Evolutionary conservation across 1,140 invertebrate genomes (phyloP).

Genomic region (Varroa destructor): DNA sequence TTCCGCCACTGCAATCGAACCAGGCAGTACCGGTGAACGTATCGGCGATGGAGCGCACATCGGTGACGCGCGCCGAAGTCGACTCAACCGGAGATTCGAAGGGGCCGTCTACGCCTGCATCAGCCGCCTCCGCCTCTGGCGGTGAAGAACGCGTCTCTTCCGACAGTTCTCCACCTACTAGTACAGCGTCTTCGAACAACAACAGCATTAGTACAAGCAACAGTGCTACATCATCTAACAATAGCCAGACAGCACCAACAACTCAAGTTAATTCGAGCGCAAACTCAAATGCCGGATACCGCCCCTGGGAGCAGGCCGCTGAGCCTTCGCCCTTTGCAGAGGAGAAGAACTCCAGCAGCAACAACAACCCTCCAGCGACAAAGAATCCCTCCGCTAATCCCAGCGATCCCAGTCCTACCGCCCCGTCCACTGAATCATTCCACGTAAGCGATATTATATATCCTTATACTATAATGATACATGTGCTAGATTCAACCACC

Average conservation of each 20-base stretch:
- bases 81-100: constrained; percentile 26
- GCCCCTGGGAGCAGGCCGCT: constrained; percentile 28
- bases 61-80: constrained; percentile 16
- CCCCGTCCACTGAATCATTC: constrained; percentile 15
- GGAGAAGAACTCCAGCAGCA: constrained; percentile 20
- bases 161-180: constrained; percentile 9
- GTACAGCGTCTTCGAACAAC: too few relatives aligned
- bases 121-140: constrained; percentile 2
- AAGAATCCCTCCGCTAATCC: background rate
- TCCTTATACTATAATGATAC: too few relatives aligned
- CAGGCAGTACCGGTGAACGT: constrained; percentile 23
- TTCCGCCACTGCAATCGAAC: constrained; percentile 8
- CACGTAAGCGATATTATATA: background rate
- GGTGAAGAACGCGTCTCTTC: constrained; percentile 6
- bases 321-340: constrained; percentile 16
- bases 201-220: too few relatives aligned
- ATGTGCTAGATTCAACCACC: too few relatives aligned
- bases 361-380: background rate
- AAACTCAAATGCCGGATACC: constrained; percentile 18
- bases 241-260: too few relatives aligned
- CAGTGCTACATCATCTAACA: too few relatives aligned
- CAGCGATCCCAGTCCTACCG: too few relatives aligned
- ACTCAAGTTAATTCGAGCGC: too few relatives aligned
- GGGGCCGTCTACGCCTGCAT: constrained; percentile 16
- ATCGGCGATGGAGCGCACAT: too few relatives aligned